Evolutionary conservation across 1,140 invertebrate species (phyloP), one percentile per base, ranked within the genome.

Genomic region (Plectrocnemia conspersa): DNA sequence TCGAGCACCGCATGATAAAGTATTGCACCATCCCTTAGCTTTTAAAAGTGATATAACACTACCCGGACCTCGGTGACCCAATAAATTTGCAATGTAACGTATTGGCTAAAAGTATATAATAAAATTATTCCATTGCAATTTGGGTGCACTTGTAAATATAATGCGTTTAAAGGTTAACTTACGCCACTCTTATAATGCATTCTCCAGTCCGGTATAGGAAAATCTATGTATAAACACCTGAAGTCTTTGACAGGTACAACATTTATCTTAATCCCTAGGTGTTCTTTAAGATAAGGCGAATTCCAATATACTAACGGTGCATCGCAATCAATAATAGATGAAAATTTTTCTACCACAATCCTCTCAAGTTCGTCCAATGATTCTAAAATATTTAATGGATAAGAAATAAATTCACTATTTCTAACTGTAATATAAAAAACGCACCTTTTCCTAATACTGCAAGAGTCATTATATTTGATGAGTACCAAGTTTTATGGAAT

Each of bases 31-130:
- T 24, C 93, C 91, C 61, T 79, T 78, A 5, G 78, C 73, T 67
- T 93, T 95, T 3, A 99, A 76, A 23, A 87, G 84, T 3, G 94
- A 91, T 40, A 98, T 74, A 29, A 99, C 76, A 66, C 93, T 97
- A 7, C 95, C 95, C 36, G 89, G 82, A 4, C 95, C 93, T 78
- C 98, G 95, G 71, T 98, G 96, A 0, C 94, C 95, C 64, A 99
- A 79, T 38, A 98, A 77, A 75, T 98, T 91, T 10, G 89, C 86
- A 47, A 98, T 70, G 69, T 97, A 97, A 66, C 85, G 79, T 11
- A 82, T 82, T 38, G 94, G 93, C 92, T 97, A 68, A 13, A 77
- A 68, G 59, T 54, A 67, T 47, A 54, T n/a, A n/a, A n/a, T n/a
- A n/a, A 5, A 36, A 36, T 6, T n/a, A 36, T 4, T n/a, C 16